A percentile compares a stretch with the other conserved stretches of the same genome.
These are phyloP conservation scores for Clinocottus analis DNA, from an alignment of 2,113 vertebrate genomes.

Conservation along the genomic window DNA sequence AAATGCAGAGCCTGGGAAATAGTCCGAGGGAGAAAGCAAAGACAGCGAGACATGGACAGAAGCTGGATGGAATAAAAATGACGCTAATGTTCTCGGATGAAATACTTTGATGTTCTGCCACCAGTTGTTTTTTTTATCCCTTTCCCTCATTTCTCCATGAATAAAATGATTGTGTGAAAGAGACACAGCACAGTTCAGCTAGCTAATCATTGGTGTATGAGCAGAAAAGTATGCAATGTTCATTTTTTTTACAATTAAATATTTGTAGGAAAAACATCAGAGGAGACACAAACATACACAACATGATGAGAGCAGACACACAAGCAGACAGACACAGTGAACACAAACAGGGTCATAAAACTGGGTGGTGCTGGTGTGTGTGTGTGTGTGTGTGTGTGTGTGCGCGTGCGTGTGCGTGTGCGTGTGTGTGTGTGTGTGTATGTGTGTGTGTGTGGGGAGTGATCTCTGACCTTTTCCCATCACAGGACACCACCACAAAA, in stretches of 20 bases:
- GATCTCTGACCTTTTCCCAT: slow-evolving; percentile 65
- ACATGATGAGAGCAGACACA: neutral
- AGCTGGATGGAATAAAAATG: slow-evolving; percentile 41
- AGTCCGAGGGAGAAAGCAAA: neutral
- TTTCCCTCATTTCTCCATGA: slow-evolving; percentile 22
- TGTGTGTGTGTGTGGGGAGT: slow-evolving; percentile 16
- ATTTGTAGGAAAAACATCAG: neutral
- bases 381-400: slow-evolving; percentile 30
- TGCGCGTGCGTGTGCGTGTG: slow-evolving; percentile 16
- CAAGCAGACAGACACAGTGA: slow-evolving; percentile 18
- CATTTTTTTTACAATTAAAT: neutral
- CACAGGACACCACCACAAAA: slow-evolving; percentile 26
- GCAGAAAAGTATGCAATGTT: slow-evolving; percentile 13
- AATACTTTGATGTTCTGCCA: slow-evolving; percentile 53
- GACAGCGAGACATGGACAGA: neutral
- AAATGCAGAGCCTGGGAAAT: neutral
- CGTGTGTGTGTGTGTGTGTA: slow-evolving; percentile 2
- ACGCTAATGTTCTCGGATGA: slow-evolving; percentile 42
- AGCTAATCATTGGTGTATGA: neutral
- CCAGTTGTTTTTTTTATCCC: slow-evolving; percentile 13
- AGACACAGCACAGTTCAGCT: neutral
- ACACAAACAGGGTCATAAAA: slow-evolving; percentile 50
- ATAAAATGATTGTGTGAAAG: slow-evolving; percentile 15
- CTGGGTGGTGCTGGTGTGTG: slow-evolving; percentile 34
- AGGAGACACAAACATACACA: neutral